Evolutionary conservation across 2,113 vertebrate species (phyloP).

Genomic region (Myrmophylax atrothorax): DNA sequence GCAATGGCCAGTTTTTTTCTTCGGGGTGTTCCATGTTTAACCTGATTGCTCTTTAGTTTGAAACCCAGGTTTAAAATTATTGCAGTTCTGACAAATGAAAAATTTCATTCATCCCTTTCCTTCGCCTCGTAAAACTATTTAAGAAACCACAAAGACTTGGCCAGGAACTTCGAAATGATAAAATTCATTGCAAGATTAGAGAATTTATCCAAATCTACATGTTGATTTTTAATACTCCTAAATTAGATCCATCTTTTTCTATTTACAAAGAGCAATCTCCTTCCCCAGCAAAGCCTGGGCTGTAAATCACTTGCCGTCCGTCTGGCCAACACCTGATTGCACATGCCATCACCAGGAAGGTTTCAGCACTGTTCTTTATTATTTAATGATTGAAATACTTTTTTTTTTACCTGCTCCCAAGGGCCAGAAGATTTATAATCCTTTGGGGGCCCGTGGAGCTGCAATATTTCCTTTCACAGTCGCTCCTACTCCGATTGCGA

Average conservation of each 20-base stretch:
- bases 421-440: slow-evolving; percentile 40
- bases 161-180: background rate
- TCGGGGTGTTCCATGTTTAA: background rate
- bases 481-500: background rate
- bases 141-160: slow-evolving; percentile 14
- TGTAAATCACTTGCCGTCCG: background rate
- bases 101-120: slow-evolving; percentile 1
- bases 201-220: slow-evolving; percentile 10
- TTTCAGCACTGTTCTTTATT: slow-evolving; percentile 43
- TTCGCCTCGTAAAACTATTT: background rate
- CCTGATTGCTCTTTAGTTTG: background rate
- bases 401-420: background rate
- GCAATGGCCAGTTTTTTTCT: background rate
- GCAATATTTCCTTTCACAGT: slow-evolving; percentile 55
- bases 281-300: background rate
- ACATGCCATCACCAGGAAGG: background rate
- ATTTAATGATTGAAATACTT: slow-evolving; percentile 21
- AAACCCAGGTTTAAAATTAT: background rate
- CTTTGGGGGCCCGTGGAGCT: background rate
- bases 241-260: slow-evolving; percentile 5
- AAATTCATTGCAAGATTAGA: background rate
- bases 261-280: background rate
- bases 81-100: background rate
- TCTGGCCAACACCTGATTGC: slow-evolving; percentile 2
- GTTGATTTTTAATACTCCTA: slow-evolving; percentile 21